phyloP scores from a whole-genome alignment of 2,888 invertebrate genomes.

The Odontomyia ornata region DNA sequence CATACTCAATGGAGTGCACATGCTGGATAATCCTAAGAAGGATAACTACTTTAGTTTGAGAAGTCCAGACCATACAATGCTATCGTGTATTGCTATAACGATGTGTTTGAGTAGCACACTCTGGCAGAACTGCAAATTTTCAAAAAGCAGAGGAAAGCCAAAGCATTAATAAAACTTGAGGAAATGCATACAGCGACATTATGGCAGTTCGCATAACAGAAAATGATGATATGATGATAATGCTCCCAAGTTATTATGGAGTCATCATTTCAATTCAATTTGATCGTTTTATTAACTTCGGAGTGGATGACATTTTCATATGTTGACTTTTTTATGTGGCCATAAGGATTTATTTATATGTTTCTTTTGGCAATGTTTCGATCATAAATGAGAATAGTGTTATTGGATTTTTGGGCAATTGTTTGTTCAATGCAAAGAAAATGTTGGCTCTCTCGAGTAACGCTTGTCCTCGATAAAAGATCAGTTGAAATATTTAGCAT shows the following conservation, averaged over 20 bases:
- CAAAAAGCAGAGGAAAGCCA: background rate
- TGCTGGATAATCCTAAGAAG: constrained; percentile 38
- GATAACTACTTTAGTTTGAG: constrained; percentile 32
- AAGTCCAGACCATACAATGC: constrained; percentile 29
- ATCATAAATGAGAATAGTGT: background rate
- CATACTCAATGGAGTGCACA: constrained; percentile 46
- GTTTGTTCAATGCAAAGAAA: constrained; percentile 2
- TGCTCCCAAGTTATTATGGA: constrained; percentile 47
- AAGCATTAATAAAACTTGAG: constrained; percentile 23
- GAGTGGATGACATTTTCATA: constrained; percentile 40
- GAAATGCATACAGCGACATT: constrained; percentile 34
- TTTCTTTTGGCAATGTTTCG: background rate
- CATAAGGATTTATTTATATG: background rate
- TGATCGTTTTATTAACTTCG: constrained; percentile 50
- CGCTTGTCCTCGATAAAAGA: no score
- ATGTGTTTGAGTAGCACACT: background rate
- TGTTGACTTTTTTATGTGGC: background rate
- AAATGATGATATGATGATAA: constrained; percentile 40
- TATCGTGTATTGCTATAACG: constrained; percentile 23
- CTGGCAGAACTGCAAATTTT: constrained; percentile 26
- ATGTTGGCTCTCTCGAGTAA: no score
- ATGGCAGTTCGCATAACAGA: constrained; percentile 37
- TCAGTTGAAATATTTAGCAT: no score
- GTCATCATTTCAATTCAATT: constrained; percentile 50
- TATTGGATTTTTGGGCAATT: background rate